phyloP scores from a whole-genome alignment of 1,140 invertebrate species.

The Cyclargus thomasi region DNA sequence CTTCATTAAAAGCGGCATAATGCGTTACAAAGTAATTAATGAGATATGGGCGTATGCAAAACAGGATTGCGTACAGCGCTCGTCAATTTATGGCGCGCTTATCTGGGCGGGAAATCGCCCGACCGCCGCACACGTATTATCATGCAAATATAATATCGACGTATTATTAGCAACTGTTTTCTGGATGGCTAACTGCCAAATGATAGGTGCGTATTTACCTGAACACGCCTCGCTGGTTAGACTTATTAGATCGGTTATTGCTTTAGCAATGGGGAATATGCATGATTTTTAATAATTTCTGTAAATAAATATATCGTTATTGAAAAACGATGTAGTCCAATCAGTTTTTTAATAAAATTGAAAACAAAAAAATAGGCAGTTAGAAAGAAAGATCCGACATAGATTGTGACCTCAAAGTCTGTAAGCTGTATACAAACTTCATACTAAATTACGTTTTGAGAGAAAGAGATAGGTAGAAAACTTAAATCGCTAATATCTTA shows the following conservation, averaged over 20 bases:
- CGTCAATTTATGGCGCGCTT: conserved; percentile 21
- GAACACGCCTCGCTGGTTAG: neutral
- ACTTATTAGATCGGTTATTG: conserved; percentile 1
- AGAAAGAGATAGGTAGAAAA: no score
- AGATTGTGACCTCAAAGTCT: no score
- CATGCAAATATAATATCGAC: conserved; percentile 14
- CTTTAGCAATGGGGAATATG: neutral
- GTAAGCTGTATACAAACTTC: no score
- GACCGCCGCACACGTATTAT: conserved; percentile 11
- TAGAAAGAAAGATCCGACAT: no score
- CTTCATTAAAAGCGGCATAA: conserved; percentile 3
- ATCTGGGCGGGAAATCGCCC: conserved; percentile 15
- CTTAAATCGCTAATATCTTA: no score
- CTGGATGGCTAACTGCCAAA: conserved; percentile 13
- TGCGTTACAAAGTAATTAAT: neutral
- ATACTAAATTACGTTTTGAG: no score
- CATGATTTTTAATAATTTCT: no score
- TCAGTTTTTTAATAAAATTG: no score
- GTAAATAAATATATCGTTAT: no score
- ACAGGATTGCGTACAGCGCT: conserved; percentile 16
- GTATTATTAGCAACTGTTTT: conserved; percentile 16
- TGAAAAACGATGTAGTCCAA: no score
- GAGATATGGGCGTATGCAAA: conserved; percentile 20
- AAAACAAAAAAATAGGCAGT: no score
- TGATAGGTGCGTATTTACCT: conserved; percentile 8